Evolutionary conservation across 2,888 invertebrate species (phyloP).

Genomic region (Blomia tropicalis): DNA sequence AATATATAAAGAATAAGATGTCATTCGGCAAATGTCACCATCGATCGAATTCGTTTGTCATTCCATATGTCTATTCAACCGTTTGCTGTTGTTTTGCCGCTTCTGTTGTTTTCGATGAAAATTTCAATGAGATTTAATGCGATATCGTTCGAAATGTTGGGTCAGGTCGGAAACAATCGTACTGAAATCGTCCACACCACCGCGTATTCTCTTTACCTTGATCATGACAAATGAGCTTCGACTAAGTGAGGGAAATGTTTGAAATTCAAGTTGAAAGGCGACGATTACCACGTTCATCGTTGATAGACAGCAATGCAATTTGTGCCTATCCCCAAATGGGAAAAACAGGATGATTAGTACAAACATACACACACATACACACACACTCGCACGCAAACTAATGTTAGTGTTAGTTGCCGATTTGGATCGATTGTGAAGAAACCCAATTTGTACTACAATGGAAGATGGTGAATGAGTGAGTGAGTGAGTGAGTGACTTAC

Average conservation of each 20-base stretch:
- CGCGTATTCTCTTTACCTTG: constrained; percentile 6
- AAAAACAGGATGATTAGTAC: background rate
- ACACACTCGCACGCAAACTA: no score
- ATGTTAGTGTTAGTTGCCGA: background rate
- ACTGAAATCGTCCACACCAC: background rate
- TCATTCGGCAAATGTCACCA: background rate
- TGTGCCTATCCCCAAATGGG: background rate
- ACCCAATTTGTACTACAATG: no score
- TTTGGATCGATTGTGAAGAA: no score
- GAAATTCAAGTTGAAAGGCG: background rate
- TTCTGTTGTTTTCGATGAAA: background rate
- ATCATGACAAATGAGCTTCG: background rate
- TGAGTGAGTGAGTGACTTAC: background rate
- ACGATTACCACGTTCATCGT: background rate
- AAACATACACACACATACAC: no score
- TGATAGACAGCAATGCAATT: background rate
- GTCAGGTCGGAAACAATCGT: background rate
- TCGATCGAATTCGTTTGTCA: background rate
- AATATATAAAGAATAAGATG: no score
- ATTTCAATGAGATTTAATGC: no score
- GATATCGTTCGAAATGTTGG: background rate
- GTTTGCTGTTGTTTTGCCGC: background rate
- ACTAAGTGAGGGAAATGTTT: background rate
- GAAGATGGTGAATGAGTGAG: no score
- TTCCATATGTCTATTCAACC: background rate